These are phyloP conservation scores for Gonatopus flavifemur DNA, from an alignment of 1,140 invertebrate species.

Conservation along the genomic window DNA sequence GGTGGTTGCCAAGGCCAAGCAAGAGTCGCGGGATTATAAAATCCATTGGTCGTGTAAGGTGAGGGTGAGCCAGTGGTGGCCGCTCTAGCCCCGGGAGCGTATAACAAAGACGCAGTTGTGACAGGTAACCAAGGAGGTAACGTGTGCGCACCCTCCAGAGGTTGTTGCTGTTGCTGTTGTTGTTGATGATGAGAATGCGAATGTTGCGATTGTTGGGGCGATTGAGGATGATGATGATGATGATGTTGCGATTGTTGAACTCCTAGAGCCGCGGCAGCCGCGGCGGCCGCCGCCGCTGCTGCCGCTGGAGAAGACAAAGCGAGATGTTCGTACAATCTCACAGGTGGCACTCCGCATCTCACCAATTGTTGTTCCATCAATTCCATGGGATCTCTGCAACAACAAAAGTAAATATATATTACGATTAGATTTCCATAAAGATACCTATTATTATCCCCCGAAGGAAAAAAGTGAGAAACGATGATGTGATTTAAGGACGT, in stretches of 20 bases:
- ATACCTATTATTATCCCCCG: too few species aligned
- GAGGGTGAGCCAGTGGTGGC: slow-evolving; percentile 32
- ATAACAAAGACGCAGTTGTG: slow-evolving; percentile 37
- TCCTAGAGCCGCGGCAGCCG: slow-evolving; percentile 25
- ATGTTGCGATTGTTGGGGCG: slow-evolving; percentile 30
- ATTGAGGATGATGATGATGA: slow-evolving; percentile 39
- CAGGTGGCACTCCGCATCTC: slow-evolving; percentile 53
- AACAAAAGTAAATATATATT: neutral
- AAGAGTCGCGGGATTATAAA: slow-evolving; percentile 45
- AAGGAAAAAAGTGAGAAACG: too few species aligned
- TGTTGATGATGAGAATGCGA: slow-evolving; percentile 14
- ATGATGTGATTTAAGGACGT: too few species aligned
- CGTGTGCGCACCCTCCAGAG: slow-evolving; percentile 13
- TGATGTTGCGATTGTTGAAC: slow-evolving; percentile 37
- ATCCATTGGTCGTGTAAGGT: slow-evolving; percentile 33
- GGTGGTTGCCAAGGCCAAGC: slow-evolving; percentile 53
- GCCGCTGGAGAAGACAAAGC: slow-evolving; percentile 43
- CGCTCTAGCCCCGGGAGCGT: slow-evolving; percentile 30
- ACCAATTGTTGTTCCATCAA: slow-evolving; percentile 56
- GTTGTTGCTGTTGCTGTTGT: slow-evolving; percentile 4
- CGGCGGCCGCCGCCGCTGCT: slow-evolving; percentile 30
- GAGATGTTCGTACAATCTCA: slow-evolving; percentile 54
- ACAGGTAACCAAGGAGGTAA: slow-evolving; percentile 37
- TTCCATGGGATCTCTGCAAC: slow-evolving; percentile 55
- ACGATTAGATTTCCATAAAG: too few species aligned